phyloP scores from a whole-genome alignment of 2,797 vertebrate genomes.

The Spinibarbus caldwelli region DNA sequence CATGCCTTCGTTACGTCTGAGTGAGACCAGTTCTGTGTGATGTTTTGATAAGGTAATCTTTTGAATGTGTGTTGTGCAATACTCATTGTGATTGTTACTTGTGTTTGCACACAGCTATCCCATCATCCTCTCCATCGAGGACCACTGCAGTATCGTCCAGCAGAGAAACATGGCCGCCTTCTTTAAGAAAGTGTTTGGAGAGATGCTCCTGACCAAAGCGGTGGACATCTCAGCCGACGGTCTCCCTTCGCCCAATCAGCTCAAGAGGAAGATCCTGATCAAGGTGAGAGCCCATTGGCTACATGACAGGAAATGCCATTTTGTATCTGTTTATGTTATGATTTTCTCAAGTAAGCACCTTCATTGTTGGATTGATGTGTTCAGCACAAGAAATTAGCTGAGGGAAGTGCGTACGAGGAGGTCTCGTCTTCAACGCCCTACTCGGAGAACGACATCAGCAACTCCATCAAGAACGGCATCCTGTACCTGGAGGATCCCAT shows the following conservation, averaged over 20 bases:
- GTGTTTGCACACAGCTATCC: conserved; percentile 81
- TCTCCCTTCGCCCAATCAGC: conserved; percentile 96
- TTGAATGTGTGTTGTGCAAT: not conserved
- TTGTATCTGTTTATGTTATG: not conserved
- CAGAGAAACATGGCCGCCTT: conserved; percentile 95
- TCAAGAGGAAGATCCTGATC: conserved; percentile 97
- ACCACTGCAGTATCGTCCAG: conserved; percentile 98
- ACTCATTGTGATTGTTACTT: not conserved
- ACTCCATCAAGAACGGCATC: conserved; percentile 98
- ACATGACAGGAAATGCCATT: no score
- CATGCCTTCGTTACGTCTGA: conserved; percentile 97
- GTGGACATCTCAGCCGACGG: conserved; percentile 94
- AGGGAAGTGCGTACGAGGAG: conserved; percentile 97
- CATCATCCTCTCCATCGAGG: conserved; percentile 96
- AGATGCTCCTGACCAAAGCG: conserved; percentile 95
- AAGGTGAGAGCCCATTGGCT: conserved; percentile 79
- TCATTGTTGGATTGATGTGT: not conserved
- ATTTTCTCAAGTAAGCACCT: not conserved
- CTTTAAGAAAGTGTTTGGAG: conserved; percentile 96
- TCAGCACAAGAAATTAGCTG: conserved; percentile 98
- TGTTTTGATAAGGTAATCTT: not conserved
- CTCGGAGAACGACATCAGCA: conserved; percentile 98
- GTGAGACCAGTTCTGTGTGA: conserved; percentile 76
- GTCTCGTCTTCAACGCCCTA: conserved; percentile 91
- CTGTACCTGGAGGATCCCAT: conserved; percentile 97